Base-by-base conservation (phyloP, 2,888 invertebrate genomes). In the Epinotia nisella region DNA sequence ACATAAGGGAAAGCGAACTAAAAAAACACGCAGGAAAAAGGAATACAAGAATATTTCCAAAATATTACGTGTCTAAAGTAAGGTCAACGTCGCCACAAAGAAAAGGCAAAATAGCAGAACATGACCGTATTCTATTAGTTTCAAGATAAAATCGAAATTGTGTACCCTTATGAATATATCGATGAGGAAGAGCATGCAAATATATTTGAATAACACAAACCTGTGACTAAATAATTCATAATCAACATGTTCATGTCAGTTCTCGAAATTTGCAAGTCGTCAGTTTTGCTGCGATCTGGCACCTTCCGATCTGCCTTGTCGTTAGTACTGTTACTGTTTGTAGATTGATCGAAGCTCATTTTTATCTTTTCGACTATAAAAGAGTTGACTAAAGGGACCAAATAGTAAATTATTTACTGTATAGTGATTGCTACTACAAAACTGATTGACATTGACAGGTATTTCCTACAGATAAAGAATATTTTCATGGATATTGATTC, bases 211-310 rank as follows among this genome's bases (percentile, higher is more conserved):
- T 21, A 65, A 69, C 76, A 53, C 69, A 88, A 91, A 98, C 98
- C 98, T 93, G 98, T 99, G 58, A 99, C 98, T 83, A 99, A 95
- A 91, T 99, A 99, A 93, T 99, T 99, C 99, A 99, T 99, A 79
- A 99, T 98, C 77, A 99, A 94, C 90, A 98, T 97, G 90, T 99
- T 99, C 97, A 99, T 98, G 82, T 98, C 98, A 56, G 97, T 96
- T 80, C 98, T 95, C 70, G 98, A 98, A 80, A 98, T 96, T 81
- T 97, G 97, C 78, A 96, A 94, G 76, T 96, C 95, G 85, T 97
- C 96, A 15, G 97, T 90, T 84, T 95, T 95, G 76, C 95, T 95
- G 80, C 96, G 94, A 80, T 97, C 97, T 77, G 96, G 96, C 83
- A 95, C 95, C 78, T 95, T 89, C 61, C 91, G 85, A 70, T 92